Evolutionary conservation across 1,140 invertebrate genomes (phyloP).

Genomic region (Coelopa frigida): DNA sequence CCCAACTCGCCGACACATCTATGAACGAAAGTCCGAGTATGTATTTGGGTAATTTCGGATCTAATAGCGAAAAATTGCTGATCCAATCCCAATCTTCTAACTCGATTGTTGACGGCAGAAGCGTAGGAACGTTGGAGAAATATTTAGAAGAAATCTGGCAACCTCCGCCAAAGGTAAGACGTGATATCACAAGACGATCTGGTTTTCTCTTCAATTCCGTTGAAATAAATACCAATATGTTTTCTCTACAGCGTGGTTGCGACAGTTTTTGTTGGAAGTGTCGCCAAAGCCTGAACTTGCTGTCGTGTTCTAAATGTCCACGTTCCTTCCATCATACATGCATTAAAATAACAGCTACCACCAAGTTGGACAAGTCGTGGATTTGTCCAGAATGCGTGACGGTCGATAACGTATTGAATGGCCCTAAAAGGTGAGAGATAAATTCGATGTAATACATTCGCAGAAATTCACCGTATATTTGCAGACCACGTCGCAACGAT

Average conservation of each 20-base stretch:
- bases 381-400: conserved; percentile 80
- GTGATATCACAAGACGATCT: too few relatives aligned
- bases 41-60: too few relatives aligned
- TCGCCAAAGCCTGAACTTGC: conserved; percentile 53
- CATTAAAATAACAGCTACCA: conserved; percentile 52
- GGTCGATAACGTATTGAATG: conserved; percentile 64
- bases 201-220: background rate
- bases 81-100: too few relatives aligned
- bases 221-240: background rate
- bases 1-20: too few relatives aligned
- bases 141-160: conserved; percentile 17
- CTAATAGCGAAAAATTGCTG: too few relatives aligned
- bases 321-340: conserved; percentile 77
- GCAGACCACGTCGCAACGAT: conserved; percentile 28
- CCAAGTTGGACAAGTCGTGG: conserved; percentile 57
- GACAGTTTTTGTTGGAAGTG: conserved; percentile 89
- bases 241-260: conserved; percentile 34
- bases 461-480: conserved; percentile 2
- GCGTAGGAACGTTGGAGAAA: too few relatives aligned
- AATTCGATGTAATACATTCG: background rate
- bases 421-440: conserved; percentile 59
- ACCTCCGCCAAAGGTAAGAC: conserved; percentile 24
- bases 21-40: too few relatives aligned
- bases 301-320: conserved; percentile 76
- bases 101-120: too few relatives aligned